These are phyloP conservation scores for Carollia perspicillata DNA, from an alignment of 2,113 vertebrate genomes.

Conservation along the genomic window DNA sequence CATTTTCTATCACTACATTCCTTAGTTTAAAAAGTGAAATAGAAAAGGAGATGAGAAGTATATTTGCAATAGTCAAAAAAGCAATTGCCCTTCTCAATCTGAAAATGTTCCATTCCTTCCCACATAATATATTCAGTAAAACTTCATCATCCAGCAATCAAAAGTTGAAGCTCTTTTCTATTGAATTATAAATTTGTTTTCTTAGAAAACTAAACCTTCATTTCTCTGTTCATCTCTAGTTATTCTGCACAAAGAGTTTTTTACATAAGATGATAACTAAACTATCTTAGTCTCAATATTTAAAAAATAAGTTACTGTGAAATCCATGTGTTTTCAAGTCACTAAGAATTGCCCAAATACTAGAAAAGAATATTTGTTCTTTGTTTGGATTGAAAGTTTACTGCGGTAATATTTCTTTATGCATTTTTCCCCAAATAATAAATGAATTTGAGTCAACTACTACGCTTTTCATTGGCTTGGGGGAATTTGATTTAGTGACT, in stretches of 20 bases:
- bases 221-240: conserved; percentile 5
- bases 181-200: neutral
- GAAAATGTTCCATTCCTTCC: neutral
- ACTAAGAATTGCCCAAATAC: neutral
- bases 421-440: conserved; percentile 45
- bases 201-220: neutral
- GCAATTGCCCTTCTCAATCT: conserved; percentile 1
- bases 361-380: neutral
- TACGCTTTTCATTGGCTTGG: conserved; percentile 39
- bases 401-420: conserved; percentile 29
- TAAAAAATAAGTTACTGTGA: neutral
- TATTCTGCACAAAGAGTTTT: neutral
- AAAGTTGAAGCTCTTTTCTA: conserved; percentile 40
- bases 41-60: neutral
- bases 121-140: neutral
- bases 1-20: neutral
- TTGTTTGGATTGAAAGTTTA: conserved; percentile 30
- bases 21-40: conserved; percentile 23
- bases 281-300: neutral
- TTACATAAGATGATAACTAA: neutral
- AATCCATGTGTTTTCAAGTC: neutral
- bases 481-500: conserved; percentile 68
- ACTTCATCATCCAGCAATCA: conserved; percentile 14
- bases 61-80: conserved; percentile 34
- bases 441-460: conserved; percentile 62